These are phyloP conservation scores for Euborellia annulipes DNA, from an alignment of 1,140 invertebrate genomes.

Conservation along the genomic window DNA sequence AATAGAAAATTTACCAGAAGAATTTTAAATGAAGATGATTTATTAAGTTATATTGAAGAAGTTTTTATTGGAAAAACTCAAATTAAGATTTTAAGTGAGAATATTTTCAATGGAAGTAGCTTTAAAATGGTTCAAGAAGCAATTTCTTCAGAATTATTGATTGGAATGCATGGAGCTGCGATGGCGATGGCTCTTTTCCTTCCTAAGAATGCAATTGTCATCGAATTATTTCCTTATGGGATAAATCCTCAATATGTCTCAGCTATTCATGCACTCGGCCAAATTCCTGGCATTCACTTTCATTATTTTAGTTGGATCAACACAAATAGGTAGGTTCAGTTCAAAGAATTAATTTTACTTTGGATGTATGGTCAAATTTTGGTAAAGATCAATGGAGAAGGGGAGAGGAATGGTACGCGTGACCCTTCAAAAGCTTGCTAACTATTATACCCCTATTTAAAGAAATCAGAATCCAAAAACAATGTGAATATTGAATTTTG, in stretches of 20 bases:
- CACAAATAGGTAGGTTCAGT: constrained; percentile 15
- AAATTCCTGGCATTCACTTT: constrained; percentile 22
- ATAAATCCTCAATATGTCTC: constrained; percentile 29
- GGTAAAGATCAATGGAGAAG: too few species aligned
- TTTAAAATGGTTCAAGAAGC: constrained; percentile 13
- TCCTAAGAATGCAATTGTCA: constrained; percentile 11
- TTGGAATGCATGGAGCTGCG: constrained; percentile 27
- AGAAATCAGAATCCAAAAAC: too few species aligned
- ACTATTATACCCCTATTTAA: too few species aligned
- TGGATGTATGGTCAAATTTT: too few species aligned
- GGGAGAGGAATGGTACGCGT: too few species aligned
- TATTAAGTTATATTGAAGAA: constrained; percentile 16
- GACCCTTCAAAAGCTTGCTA: too few species aligned
- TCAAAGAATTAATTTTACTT: constrained; percentile 19
- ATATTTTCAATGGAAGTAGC: not conserved
- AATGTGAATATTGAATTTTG: too few species aligned
- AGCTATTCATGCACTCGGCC: constrained; percentile 30
- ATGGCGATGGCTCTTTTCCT: constrained; percentile 23
- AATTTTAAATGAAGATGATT: constrained; percentile 31
- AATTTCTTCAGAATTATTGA: constrained; percentile 23
- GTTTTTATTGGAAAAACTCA: not conserved
- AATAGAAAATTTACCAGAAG: constrained; percentile 27
- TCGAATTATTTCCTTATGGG: constrained; percentile 29
- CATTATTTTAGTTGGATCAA: constrained; percentile 30
- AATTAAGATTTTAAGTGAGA: constrained; percentile 1